Percentiles rank a stretch among this genome's conserved stretches.
phyloP scores from a whole-genome alignment of 2,113 vertebrate species.

The Apus apus region DNA sequence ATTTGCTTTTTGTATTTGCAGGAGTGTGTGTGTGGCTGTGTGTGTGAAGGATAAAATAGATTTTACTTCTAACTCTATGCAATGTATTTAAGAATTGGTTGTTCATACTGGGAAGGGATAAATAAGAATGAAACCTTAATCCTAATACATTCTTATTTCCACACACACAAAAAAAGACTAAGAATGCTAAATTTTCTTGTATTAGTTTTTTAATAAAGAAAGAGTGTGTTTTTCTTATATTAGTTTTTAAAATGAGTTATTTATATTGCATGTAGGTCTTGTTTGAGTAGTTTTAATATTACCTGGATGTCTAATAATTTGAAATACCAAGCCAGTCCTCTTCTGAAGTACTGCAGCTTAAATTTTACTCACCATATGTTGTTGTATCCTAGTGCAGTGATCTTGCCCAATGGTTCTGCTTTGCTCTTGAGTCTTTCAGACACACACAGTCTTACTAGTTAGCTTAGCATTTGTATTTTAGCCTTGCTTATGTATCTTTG shows the following conservation, averaged over 20 bases:
- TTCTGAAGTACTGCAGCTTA: background rate
- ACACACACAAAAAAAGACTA: background rate
- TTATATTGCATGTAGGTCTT: background rate
- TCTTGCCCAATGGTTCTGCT: background rate
- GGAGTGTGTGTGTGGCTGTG: too few species aligned
- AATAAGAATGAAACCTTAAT: background rate
- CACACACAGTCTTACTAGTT: background rate
- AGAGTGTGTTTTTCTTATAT: background rate
- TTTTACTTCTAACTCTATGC: background rate
- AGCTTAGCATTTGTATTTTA: background rate
- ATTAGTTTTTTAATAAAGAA: background rate
- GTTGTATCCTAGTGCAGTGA: background rate
- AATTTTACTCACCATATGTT: accelerated
- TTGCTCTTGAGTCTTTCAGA: background rate
- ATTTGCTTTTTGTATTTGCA: background rate
- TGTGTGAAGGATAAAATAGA: background rate
- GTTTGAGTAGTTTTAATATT: background rate
- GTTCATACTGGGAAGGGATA: background rate
- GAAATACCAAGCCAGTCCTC: background rate
- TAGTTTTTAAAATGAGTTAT: background rate
- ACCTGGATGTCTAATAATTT: background rate
- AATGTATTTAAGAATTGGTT: background rate
- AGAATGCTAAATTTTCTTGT: background rate
- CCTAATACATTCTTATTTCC: background rate
- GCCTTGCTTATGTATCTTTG: background rate